A percentile compares a stretch with the other conserved stretches of the same genome.
These are phyloP conservation scores for Plectrocnemia conspersa DNA, from an alignment of 1,140 invertebrate genomes.

Conservation along the genomic window DNA sequence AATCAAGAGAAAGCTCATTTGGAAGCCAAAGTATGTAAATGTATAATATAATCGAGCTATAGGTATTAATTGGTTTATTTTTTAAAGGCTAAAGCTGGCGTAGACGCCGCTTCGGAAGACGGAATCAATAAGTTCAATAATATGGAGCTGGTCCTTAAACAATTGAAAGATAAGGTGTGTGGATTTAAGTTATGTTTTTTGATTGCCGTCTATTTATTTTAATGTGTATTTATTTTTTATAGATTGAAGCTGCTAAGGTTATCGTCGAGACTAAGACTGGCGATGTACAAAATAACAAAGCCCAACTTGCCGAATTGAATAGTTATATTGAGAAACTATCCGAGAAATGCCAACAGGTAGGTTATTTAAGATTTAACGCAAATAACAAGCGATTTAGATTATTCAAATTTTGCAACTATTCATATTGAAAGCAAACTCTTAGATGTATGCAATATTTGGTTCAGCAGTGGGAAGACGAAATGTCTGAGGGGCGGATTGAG, in stretches of 20 bases:
- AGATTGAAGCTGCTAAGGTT: constrained; percentile 57
- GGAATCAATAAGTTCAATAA: constrained; percentile 68
- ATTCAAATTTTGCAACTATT: too few relatives aligned
- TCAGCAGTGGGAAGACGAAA: too few relatives aligned
- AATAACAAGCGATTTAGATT: too few relatives aligned
- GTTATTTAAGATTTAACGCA: background rate
- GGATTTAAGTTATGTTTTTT: too few relatives aligned
- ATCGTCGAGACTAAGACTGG: constrained; percentile 71
- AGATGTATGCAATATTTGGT: too few relatives aligned
- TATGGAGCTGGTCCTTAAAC: constrained; percentile 80
- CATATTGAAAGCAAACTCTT: too few relatives aligned
- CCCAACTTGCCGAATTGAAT: constrained; percentile 67
- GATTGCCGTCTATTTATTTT: background rate
- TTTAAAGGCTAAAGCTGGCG: constrained; percentile 46
- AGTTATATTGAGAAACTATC: constrained; percentile 54
- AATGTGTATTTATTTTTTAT: constrained; percentile 28
- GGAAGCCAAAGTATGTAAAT: constrained; percentile 61
- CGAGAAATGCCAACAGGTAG: constrained; percentile 48
- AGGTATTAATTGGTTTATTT: background rate
- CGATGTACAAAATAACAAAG: constrained; percentile 80
- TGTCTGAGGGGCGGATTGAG: too few relatives aligned
- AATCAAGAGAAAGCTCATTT: constrained; percentile 80
- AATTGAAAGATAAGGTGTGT: constrained; percentile 70
- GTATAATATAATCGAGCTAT: background rate
- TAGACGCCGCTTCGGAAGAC: constrained; percentile 60